Evolutionary conservation across 35 echinoderm and acorn worm species (phyloP).

Genomic region (Ophioderma brevispina): DNA sequence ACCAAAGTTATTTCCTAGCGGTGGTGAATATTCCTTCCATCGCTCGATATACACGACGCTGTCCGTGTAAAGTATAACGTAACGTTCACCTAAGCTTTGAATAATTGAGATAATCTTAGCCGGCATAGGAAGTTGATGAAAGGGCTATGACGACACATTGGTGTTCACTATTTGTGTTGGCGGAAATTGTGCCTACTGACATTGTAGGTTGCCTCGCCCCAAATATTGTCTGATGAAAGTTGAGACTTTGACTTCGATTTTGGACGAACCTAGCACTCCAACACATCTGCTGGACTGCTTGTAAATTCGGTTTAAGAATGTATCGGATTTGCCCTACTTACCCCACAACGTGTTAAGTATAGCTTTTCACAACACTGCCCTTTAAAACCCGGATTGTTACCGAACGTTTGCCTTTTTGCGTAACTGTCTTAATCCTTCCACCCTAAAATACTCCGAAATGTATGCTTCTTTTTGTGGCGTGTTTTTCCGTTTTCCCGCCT

Average conservation of each 20-base stretch:
- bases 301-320: not conserved
- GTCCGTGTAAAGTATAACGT: conserved; percentile 53
- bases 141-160: conserved; percentile 33
- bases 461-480: conserved; percentile 51
- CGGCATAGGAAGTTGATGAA: conserved; percentile 42
- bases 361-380: conserved; percentile 60
- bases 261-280: not conserved
- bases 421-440: conserved; percentile 58
- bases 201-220: too few relatives aligned
- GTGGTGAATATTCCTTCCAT: not conserved
- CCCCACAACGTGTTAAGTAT: conserved; percentile 64
- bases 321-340: not conserved
- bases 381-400: conserved; percentile 70
- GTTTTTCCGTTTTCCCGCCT: conserved; percentile 7
- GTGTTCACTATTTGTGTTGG: not conserved
- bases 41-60: conserved; percentile 11
- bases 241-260: not conserved
- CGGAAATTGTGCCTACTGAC: not conserved
- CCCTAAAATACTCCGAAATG: conserved; percentile 51
- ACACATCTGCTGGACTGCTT: not conserved
- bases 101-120: conserved; percentile 27
- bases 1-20: conserved; percentile 29
- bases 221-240: not conserved
- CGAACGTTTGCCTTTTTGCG: conserved; percentile 18
- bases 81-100: not conserved